These are phyloP conservation scores for Semibalanus balanoides DNA, from an alignment of 1,140 invertebrate genomes.

Conservation along the genomic window DNA sequence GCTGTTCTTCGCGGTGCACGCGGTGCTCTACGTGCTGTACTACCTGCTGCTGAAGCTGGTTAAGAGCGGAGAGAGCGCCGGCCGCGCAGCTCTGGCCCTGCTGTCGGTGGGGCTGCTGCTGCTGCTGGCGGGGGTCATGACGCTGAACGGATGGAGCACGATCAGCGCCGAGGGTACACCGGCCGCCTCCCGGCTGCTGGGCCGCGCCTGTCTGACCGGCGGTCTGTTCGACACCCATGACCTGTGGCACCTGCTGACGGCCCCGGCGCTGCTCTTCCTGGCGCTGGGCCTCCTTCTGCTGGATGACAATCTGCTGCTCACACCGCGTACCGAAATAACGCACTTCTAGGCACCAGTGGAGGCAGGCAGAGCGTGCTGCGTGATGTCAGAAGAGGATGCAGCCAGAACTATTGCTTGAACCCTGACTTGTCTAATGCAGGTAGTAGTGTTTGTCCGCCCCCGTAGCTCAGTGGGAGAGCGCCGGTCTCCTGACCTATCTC, in stretches of 20 bases:
- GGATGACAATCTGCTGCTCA: neutral
- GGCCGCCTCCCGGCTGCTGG: neutral
- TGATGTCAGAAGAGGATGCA: no score
- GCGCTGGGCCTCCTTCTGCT: neutral
- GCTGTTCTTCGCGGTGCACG: neutral
- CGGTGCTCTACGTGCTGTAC: neutral
- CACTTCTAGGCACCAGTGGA: neutral
- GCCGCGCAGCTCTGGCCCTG: neutral
- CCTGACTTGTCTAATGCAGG: no score
- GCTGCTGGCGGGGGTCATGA: neutral
- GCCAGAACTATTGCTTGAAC: no score
- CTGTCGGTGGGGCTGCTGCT: neutral
- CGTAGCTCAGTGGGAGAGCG: no score
- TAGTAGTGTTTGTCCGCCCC: no score
- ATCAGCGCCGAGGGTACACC: neutral
- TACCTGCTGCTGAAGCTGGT: neutral
- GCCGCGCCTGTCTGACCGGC: neutral
- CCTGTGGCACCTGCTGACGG: neutral
- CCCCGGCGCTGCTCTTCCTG: neutral
- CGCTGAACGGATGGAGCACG: neutral
- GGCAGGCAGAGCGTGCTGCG: no score
- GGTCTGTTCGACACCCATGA: neutral
- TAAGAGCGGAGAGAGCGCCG: neutral
- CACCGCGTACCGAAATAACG: neutral
- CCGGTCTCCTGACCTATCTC: no score